Base-by-base conservation (phyloP, 2,888 invertebrate species). In the Chalcosyrphus nemorum region DNA sequence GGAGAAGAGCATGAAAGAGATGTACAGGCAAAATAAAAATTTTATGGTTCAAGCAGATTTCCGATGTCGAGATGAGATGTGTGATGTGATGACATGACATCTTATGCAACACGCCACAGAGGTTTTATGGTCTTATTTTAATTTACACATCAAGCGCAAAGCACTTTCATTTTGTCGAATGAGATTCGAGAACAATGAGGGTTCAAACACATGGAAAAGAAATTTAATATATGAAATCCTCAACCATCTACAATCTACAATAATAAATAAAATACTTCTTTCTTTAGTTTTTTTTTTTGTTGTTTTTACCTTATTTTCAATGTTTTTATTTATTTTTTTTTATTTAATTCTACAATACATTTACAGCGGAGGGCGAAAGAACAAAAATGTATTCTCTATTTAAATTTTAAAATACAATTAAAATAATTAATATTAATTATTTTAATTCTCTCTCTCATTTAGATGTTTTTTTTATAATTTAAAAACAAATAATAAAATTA, bases 311-410 rank as follows among this genome's bases (percentile, higher is more conserved):
- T 81, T 87, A 78, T 86, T 82, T 77, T 77, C 77, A 66, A 81
- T 71, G 88, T 88, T 89, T 89, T 88, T 86, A 87, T 89, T 90
- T 89, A 88, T 87, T 90, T 87, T n/a, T n/a, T n/a, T 89, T 89
- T 90, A 89, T 91, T 90, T 89, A 91, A 90, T 91, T 90, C 91
- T 91, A 91, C 91, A 91, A 91, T 91, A 91, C 91, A 91, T 91
- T 90, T 91, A 91, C 91, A 91, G 91, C 91, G 91, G 90, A 91
- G 91, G 91, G 91, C 90, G 90, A 90, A 90, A 91, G 88, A 90
- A 90, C 89, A 89, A 89, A 90, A 90, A 90, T 89, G 89, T 90
- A 81, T 86, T 77, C 84, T 77, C 81, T 63, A 85, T 82, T 85
- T n/a, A n/a, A 63, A 78, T 81, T 75, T 84, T 86, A 86, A 88